Conservation (phyloP, 2,113 vertebrate genomes). For the Oncorhynchus mykiss region DNA sequence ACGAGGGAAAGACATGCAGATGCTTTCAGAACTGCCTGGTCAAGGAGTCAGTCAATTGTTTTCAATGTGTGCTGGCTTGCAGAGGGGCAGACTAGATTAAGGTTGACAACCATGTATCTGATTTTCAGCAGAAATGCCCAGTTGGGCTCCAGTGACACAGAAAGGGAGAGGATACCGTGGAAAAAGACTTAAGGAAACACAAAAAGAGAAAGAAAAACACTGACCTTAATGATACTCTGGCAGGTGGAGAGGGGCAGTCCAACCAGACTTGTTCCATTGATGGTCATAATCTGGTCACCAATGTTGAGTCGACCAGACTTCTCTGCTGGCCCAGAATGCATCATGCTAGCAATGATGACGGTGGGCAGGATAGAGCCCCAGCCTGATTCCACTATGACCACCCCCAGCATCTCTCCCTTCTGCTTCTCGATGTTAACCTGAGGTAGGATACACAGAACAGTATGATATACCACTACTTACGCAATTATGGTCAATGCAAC, state of each 20-base stretch:
- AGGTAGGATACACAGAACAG: background rate
- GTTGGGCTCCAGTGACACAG: too few species aligned
- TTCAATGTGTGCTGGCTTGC: too few species aligned
- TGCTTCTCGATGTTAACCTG: conserved; percentile 98
- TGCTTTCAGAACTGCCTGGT: too few species aligned
- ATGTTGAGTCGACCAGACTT: conserved; percentile 93
- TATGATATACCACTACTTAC: background rate
- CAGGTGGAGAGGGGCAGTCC: conserved; percentile 94
- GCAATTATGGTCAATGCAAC: background rate
- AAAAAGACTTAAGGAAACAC: too few species aligned
- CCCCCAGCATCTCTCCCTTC: conserved; percentile 93
- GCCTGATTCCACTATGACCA: conserved; percentile 96
- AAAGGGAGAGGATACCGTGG: too few species aligned
- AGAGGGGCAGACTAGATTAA: too few species aligned
- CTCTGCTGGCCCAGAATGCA: conserved; percentile 93
- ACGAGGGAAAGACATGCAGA: too few species aligned
- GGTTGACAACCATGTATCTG: too few species aligned
- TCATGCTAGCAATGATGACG: conserved; percentile 97
- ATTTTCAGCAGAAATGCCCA: too few species aligned
- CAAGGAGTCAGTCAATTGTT: too few species aligned
- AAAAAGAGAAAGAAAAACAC: background rate
- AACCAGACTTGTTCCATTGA: conserved; percentile 96
- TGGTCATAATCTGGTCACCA: conserved; percentile 98
- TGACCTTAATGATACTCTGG: conserved; percentile 98
- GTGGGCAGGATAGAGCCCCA: conserved; percentile 98